Evolutionary conservation across 2,888 invertebrate genomes (phyloP), one percentile per base, ranked within the genome.

Genomic region (Aspidiotus rigidus): DNA sequence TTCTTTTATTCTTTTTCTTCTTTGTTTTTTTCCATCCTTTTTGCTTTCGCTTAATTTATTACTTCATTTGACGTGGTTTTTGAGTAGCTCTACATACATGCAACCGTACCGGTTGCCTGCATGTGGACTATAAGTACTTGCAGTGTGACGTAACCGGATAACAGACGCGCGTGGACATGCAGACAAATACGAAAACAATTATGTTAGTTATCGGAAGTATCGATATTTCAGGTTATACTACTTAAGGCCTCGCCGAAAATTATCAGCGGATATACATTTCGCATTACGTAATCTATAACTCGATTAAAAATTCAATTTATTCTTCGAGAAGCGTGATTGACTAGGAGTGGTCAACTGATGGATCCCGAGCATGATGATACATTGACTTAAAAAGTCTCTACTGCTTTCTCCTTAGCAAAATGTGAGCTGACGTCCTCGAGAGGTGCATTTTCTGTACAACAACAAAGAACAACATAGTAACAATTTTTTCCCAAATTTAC

Each of bases 111-210:
- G 49, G 49, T 49, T 57, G 40, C 8, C n/a, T 16, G 7, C 39
- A 59, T 8, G 39, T 40, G 16, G n/a, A 8, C 15, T 9, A n/a
- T n/a, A 40, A 44, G 44, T 61, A 42, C 15, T 61, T 16, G 40
- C 17, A 16, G 15, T 15, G 28, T 62, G 62, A 62, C 49, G 28
- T 62, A 62, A 62, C 49, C 53, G 62, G 28, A 62, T 44, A 62
- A 62, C 16, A 41, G 42, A 49, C 49, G 7, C 28, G 17, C 16
- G 62, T 7, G 44, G 2, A 8, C 28, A 16, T n/a, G 49, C 49
- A 62, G 62, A 62, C 62, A 49, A 62, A 62, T 49, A 62, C 28
- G 15, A 53, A 62, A 62, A 62, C 62, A 62, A 62, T 62, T 62
- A 62, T n/a, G 17, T 44, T 17, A 16, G 41, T 16, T 44, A 59